These are phyloP conservation scores for Epiblema foenella DNA, from an alignment of 2,888 invertebrate genomes.

Conservation along the genomic window DNA sequence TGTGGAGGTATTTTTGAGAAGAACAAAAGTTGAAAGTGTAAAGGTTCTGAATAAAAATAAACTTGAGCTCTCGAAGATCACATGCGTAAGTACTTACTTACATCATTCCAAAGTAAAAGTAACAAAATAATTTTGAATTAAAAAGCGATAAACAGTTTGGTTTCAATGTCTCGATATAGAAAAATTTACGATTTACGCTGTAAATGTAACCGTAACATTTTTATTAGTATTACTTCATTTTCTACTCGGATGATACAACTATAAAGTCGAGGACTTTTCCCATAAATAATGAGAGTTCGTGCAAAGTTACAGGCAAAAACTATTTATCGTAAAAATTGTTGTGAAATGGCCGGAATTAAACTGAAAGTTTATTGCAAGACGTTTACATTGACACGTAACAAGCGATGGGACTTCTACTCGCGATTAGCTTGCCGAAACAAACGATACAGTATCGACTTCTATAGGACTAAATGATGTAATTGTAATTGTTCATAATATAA, in stretches of 20 bases:
- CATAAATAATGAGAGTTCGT: constrained; percentile 41
- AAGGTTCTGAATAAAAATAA: background rate
- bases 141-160: constrained; percentile 7
- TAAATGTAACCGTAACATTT: constrained; percentile 38
- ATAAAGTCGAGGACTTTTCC: constrained; percentile 42
- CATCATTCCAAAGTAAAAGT: background rate
- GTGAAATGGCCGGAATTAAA: constrained; percentile 15
- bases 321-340: constrained; percentile 38
- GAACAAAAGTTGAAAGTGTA: background rate
- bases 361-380: constrained; percentile 13
- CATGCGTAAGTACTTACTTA: background rate
- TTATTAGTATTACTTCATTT: constrained; percentile 41
- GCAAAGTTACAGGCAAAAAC: constrained; percentile 40
- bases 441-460: constrained; percentile 16
- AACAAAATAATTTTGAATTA: constrained; percentile 8
- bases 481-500: background rate
- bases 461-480: background rate
- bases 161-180: constrained; percentile 10
- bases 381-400: constrained; percentile 11
- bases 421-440: constrained; percentile 21
- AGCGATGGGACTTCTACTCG: constrained; percentile 5
- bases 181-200: constrained; percentile 39
- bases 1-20: background rate
- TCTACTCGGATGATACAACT: constrained; percentile 37
- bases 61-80: no score